These are phyloP conservation scores for Mellivora capensis DNA, from an alignment of 2,113 vertebrate species.

Conservation along the genomic window DNA sequence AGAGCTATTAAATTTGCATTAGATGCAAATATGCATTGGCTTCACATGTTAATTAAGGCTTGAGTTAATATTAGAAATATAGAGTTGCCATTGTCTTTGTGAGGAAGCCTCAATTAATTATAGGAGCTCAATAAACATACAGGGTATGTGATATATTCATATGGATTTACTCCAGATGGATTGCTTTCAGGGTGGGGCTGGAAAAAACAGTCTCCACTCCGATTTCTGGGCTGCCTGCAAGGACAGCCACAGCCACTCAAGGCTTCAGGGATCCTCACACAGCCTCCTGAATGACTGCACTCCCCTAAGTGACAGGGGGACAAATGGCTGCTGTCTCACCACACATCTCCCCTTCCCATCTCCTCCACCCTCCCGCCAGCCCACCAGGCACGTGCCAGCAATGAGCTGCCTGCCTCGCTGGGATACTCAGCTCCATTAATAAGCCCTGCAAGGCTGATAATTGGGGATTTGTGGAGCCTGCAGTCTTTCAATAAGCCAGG, in stretches of 20 bases:
- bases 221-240: neutral
- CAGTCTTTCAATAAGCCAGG: constrained; percentile 76
- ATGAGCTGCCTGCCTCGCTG: constrained; percentile 76
- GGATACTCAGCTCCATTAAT: constrained; percentile 76
- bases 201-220: neutral
- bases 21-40: neutral
- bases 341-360: constrained; percentile 1
- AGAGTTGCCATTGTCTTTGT: constrained; percentile 44
- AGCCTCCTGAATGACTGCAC: neutral
- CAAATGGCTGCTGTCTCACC: constrained; percentile 72
- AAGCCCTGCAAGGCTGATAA: constrained; percentile 82
- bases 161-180: constrained; percentile 36
- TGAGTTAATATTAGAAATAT: constrained; percentile 39
- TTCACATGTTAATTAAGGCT: constrained; percentile 58
- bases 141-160: neutral
- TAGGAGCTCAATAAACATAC: constrained; percentile 12
- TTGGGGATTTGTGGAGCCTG: constrained; percentile 80
- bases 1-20: constrained; percentile 46
- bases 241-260: neutral
- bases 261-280: neutral
- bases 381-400: constrained; percentile 78
- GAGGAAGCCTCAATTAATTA: constrained; percentile 44
- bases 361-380: constrained; percentile 62
- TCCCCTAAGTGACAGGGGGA: constrained; percentile 54
- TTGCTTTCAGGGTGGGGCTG: neutral